phyloP scores from a whole-genome alignment of 2,797 vertebrate species.

The Sarcophilus harrisii region DNA sequence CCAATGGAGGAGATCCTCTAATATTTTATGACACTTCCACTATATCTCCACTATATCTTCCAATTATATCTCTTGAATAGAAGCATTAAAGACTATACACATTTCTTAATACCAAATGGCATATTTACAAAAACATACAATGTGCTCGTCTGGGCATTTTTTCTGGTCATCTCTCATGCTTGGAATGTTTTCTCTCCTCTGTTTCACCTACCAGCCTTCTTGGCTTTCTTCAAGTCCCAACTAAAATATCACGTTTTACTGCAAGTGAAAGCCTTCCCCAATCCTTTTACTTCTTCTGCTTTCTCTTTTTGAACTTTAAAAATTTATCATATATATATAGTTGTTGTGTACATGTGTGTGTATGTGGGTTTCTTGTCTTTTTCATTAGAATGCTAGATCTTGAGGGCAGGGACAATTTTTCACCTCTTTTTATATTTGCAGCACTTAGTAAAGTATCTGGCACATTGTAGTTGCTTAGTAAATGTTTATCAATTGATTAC shows the following conservation, averaged over 20 bases:
- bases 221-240: background rate
- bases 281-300: background rate
- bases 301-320: background rate
- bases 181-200: background rate
- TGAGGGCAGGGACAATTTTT: no score
- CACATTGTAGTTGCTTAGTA: background rate
- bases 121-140: background rate
- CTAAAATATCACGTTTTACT: background rate
- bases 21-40: no score
- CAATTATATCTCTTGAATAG: background rate
- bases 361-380: background rate
- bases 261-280: background rate
- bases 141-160: background rate
- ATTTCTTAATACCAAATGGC: background rate
- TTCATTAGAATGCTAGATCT: background rate
- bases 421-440: background rate
- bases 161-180: background rate
- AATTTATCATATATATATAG: background rate
- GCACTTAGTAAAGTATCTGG: background rate
- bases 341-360: no score
- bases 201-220: background rate
- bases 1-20: no score
- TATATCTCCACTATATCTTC: no score
- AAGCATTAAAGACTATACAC: background rate
- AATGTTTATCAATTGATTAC: background rate